Evolutionary conservation across 2,888 invertebrate genomes (phyloP).

Genomic region (Platerodrilus igneus): DNA sequence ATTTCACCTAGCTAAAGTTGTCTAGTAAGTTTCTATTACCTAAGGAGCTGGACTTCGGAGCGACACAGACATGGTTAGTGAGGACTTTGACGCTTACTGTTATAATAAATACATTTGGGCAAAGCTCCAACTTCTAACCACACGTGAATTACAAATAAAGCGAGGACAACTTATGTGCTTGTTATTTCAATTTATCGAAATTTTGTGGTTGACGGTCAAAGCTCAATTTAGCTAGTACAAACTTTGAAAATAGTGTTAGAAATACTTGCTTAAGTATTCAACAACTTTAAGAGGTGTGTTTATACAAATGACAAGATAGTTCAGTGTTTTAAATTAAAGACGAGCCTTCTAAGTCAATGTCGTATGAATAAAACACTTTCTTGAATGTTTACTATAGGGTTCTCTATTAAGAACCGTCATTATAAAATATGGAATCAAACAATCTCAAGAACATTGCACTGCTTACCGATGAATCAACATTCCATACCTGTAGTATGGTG

Average conservation of each 20-base stretch:
- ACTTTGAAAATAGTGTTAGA: conserved; percentile 20
- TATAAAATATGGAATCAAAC: too few relatives aligned
- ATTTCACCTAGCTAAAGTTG: conserved; percentile 19
- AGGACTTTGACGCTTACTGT: conserved; percentile 8
- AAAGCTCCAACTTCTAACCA: conserved; percentile 25
- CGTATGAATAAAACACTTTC: too few relatives aligned
- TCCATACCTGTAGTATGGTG: too few relatives aligned
- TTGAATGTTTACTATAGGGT: too few relatives aligned
- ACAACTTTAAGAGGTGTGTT: too few relatives aligned
- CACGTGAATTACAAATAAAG: conserved; percentile 27
- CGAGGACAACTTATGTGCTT: conserved; percentile 26
- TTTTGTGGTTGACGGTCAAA: conserved; percentile 26
- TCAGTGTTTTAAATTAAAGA: too few relatives aligned
- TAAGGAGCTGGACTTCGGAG: conserved; percentile 2
- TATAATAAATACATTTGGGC: conserved; percentile 29
- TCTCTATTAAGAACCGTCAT: too few relatives aligned
- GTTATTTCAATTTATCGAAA: conserved; percentile 34
- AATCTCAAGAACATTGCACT: too few relatives aligned
- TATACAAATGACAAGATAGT: too few relatives aligned
- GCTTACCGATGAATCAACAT: too few relatives aligned
- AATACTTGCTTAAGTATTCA: too few relatives aligned
- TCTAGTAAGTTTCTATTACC: conserved; percentile 13
- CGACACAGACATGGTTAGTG: conserved; percentile 9
- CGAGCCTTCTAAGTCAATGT: too few relatives aligned
- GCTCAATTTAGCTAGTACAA: conserved; percentile 23